Evolutionary conservation across 1,140 invertebrate species (phyloP).

Genomic region (Solenopsis invicta): DNA sequence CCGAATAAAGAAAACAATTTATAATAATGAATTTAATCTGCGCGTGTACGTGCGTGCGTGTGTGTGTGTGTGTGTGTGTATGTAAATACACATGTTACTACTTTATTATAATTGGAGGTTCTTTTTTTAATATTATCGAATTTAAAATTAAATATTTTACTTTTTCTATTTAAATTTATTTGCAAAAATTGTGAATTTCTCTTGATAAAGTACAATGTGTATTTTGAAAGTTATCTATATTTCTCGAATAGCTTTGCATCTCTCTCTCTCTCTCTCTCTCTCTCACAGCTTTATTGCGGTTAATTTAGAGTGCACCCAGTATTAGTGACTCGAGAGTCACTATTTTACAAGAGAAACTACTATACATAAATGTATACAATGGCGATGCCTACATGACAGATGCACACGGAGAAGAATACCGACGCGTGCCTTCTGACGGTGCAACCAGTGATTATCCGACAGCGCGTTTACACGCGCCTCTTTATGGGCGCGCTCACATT

Average conservation of each 20-base stretch:
- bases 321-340: not conserved
- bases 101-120: too few relatives aligned
- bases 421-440: slow-evolving; percentile 57
- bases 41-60: too few relatives aligned
- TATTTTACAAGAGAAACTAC: not conserved
- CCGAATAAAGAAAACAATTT: too few relatives aligned
- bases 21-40: too few relatives aligned
- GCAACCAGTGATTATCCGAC: slow-evolving; percentile 62
- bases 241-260: too few relatives aligned
- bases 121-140: too few relatives aligned
- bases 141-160: too few relatives aligned
- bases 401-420: slow-evolving; percentile 27
- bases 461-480: slow-evolving; percentile 54
- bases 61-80: too few relatives aligned
- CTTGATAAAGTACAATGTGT: not conserved
- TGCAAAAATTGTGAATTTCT: not conserved
- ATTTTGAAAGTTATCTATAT: not conserved
- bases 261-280: not conserved
- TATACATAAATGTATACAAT: slow-evolving; percentile 20
- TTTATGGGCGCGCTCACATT: slow-evolving; percentile 65
- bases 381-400: slow-evolving; percentile 13
- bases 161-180: too few relatives aligned
- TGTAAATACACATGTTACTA: too few relatives aligned
- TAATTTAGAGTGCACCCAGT: not conserved
- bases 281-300: not conserved